Evolutionary conservation across 2,113 vertebrate genomes (phyloP), one percentile per base, ranked within the genome.

Genomic region (Xerus inauris): DNA sequence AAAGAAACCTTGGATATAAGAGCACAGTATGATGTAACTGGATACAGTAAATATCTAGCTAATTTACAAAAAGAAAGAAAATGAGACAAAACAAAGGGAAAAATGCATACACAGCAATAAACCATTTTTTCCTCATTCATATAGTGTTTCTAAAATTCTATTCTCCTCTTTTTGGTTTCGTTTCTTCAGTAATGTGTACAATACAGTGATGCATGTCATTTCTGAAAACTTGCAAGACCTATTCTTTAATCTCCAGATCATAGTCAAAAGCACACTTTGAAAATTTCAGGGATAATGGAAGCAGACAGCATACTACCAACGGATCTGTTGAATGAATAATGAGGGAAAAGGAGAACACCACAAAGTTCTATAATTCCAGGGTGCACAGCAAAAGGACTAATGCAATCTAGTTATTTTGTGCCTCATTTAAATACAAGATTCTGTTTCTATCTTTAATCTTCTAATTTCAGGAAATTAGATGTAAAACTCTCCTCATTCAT

Each of bases 391-490:
- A 90, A 96, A 89, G 90, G 71, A 96, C 65, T 95, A 94, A 87
- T 76, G 76, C 69, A 91, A 64, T 62, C 64, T 30, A 87, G 92
- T 80, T 85, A 76, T 88, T 96, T 71, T 45, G 87, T 67, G 91
- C 76, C 76, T 96, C 93, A 96, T 82, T 97, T 96, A 97, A 96
- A 96, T 96, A 94, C 73, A 79, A 97, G 84, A 96, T 88, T 94
- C 94, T 95, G 83, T 89, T 95, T 95, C 95, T 98, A 94, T 96
- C 97, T 97, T 98, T 96, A 97, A 97, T 96, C 89, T 97, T 97
- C 94, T 97, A 97, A 97, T 98, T 97, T 98, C 86, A 94, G 76
- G 75, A 95, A 98, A 98, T 98, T 97, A 97, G 96, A 97, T 97
- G 79, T 83, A 96, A 97, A 97, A 96, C 97, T 97, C 87, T 94